A percentile compares a stretch with the other conserved stretches of the same genome.
Evolutionary conservation across 2,888 invertebrate species (phyloP).

Genomic region (Agrochola litura): DNA sequence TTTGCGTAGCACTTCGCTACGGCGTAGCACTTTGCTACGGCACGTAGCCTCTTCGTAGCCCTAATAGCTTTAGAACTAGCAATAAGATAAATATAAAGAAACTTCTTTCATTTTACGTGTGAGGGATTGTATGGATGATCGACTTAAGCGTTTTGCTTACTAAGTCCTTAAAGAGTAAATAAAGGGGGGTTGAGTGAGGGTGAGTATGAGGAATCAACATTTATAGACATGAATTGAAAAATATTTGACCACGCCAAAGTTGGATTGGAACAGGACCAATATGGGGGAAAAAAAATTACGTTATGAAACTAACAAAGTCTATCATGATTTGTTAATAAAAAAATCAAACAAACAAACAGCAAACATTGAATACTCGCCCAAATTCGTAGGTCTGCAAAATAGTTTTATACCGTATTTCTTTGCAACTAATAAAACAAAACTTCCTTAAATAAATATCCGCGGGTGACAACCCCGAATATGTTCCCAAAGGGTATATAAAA

Average conservation of each 20-base stretch:
- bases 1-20: conserved; percentile 60
- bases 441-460: conserved; percentile 1
- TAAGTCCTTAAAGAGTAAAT: conserved; percentile 12
- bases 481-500: conserved; percentile 4
- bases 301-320: too few species aligned
- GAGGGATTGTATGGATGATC: conserved; percentile 18
- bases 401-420: neutral
- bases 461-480: neutral
- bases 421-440: conserved; percentile 10
- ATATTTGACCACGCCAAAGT: neutral
- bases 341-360: too few species aligned
- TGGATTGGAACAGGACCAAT: neutral
- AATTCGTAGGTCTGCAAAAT: neutral
- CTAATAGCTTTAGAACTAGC: conserved; percentile 63
- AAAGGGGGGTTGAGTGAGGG: neutral
- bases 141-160: conserved; percentile 2
- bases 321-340: too few species aligned
- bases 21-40: conserved; percentile 64
- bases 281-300: too few species aligned
- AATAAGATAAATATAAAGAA: conserved; percentile 67
- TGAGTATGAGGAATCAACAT: neutral
- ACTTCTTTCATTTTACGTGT: conserved; percentile 71
- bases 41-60: conserved; percentile 59
- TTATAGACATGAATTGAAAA: neutral
- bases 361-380: neutral